These are phyloP conservation scores for Microctonus aethiopoides DNA, from an alignment of 2,888 invertebrate genomes.

Conservation along the genomic window DNA sequence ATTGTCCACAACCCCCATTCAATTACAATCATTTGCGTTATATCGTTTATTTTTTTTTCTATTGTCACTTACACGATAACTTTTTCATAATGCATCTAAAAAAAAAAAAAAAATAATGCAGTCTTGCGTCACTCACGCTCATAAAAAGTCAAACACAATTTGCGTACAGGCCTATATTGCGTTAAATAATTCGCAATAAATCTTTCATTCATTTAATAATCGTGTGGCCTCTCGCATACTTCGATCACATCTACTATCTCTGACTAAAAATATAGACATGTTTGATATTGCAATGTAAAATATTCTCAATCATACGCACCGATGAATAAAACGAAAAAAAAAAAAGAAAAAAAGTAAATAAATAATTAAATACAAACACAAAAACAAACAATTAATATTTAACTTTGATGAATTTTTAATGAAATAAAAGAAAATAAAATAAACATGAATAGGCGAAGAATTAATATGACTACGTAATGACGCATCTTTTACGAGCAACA, in stretches of 20 bases:
- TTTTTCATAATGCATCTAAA: conserved; percentile 13
- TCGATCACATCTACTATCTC: background rate
- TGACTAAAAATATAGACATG: conserved; percentile 8
- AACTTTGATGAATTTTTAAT: conserved; percentile 45
- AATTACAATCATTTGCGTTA: conserved; percentile 38
- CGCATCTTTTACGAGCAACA: conserved; percentile 63
- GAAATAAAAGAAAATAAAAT: conserved; percentile 41
- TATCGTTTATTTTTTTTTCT: conserved; percentile 24
- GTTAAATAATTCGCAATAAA: background rate
- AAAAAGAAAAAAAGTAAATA: conserved; percentile 10
- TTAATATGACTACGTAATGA: conserved; percentile 57
- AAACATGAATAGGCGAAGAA: conserved; percentile 31
- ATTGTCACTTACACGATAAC: background rate
- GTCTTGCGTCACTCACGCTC: conserved; percentile 5
- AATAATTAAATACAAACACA: too few species aligned
- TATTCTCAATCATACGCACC: conserved; percentile 28
- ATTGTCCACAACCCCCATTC: conserved; percentile 43
- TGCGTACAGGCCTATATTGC: background rate
- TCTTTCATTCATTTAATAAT: background rate
- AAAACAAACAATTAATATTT: conserved; percentile 33
- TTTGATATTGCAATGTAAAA: conserved; percentile 15
- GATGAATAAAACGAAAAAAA: conserved; percentile 22
- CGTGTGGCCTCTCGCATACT: background rate
- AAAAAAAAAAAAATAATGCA: conserved; percentile 1
- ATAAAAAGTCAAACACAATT: background rate